Percentiles rank a stretch among this genome's conserved stretches.
Evolutionary conservation across 2,113 vertebrate genomes (phyloP).

Genomic region (Nyctibius bracteatus): DNA sequence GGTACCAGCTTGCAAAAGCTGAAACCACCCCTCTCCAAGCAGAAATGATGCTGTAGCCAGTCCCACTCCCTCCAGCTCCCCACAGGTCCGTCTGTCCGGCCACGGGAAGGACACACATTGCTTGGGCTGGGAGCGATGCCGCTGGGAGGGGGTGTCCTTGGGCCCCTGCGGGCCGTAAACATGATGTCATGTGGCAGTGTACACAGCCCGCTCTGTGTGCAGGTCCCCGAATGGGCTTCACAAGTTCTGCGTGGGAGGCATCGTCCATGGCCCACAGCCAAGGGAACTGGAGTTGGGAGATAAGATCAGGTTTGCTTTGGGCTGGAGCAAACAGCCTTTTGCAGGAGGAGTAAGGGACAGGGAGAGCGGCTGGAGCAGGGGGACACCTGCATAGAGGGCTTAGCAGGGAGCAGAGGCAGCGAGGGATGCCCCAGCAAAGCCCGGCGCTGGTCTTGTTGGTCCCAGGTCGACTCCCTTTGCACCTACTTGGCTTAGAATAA

Average conservation of each 20-base stretch:
- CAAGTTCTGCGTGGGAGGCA: slow-evolving; percentile 65
- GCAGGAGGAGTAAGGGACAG: neutral
- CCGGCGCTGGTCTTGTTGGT: rapidly evolving
- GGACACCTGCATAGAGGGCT: neutral
- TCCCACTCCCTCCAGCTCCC: neutral
- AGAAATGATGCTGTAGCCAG: neutral
- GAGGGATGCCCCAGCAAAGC: neutral
- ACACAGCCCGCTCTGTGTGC: slow-evolving; percentile 27
- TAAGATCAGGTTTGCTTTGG: slow-evolving; percentile 70
- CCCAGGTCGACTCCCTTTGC: neutral
- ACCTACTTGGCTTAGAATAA: slow-evolving; percentile 67
- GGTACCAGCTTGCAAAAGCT: neutral
- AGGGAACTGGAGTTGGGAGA: slow-evolving; percentile 55
- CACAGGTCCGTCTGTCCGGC: rapidly evolving
- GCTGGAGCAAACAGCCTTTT: slow-evolving; percentile 49
- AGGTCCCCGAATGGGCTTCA: slow-evolving; percentile 40
- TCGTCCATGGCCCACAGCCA: slow-evolving; percentile 42
- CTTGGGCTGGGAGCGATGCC: neutral
- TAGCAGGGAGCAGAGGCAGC: neutral
- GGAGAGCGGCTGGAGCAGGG: neutral
- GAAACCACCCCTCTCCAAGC: neutral
- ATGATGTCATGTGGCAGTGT: slow-evolving; percentile 46
- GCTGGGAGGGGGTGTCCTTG: slow-evolving; percentile 49
- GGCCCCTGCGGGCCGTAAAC: neutral
- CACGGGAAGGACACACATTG: neutral